These are phyloP conservation scores for Rosalia funebris DNA, from an alignment of 2,888 invertebrate species.

Conservation along the genomic window DNA sequence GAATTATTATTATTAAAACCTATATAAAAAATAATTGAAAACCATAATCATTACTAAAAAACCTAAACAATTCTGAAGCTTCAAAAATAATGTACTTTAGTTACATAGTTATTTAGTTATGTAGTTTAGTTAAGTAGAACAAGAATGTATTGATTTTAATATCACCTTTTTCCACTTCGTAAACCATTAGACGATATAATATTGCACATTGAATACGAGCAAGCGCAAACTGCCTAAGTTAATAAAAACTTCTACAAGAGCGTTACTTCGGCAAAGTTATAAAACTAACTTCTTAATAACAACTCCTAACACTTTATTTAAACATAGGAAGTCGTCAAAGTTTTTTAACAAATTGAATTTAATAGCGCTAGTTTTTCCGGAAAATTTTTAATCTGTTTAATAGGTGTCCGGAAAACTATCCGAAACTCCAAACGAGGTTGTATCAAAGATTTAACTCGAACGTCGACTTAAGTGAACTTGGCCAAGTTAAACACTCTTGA, in stretches of 20 bases:
- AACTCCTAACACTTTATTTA: slow-evolving; percentile 12
- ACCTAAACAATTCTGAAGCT: too few species aligned
- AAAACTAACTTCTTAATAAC: neutral
- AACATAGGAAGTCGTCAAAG: slow-evolving; percentile 10
- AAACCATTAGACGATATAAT: neutral
- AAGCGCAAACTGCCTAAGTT: neutral
- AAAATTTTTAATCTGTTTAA: slow-evolving; percentile 16
- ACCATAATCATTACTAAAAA: too few species aligned
- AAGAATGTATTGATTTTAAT: too few species aligned
- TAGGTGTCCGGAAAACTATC: slow-evolving; percentile 16
- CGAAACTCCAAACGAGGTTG: slow-evolving; percentile 1
- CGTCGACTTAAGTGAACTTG: slow-evolving; percentile 9
- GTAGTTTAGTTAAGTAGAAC: too few species aligned
- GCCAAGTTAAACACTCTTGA: slow-evolving; percentile 20
- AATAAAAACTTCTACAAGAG: neutral
- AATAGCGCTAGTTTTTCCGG: slow-evolving; percentile 9
- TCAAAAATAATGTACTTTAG: too few species aligned
- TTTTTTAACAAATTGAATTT: slow-evolving; percentile 19
- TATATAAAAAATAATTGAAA: too few species aligned
- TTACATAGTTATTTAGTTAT: too few species aligned
- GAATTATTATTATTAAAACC: too few species aligned
- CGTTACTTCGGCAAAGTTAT: slow-evolving; percentile 1
- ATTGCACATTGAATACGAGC: neutral
- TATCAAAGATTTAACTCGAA: slow-evolving; percentile 7
- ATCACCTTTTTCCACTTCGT: too few species aligned